These are phyloP conservation scores for Rhinoraja longicauda DNA, from an alignment of 2,797 vertebrate genomes.

Conservation along the genomic window DNA sequence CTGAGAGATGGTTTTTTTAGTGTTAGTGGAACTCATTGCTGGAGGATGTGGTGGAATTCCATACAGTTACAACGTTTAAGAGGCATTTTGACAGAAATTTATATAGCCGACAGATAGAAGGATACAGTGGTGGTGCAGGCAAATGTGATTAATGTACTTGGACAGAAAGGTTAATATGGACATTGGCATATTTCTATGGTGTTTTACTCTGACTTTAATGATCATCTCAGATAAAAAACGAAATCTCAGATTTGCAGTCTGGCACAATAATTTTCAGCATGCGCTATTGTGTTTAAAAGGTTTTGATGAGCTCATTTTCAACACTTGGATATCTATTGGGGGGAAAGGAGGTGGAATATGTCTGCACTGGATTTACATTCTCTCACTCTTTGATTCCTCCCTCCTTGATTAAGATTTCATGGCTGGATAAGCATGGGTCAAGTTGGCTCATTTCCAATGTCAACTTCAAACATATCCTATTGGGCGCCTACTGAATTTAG, in stretches of 20 bases:
- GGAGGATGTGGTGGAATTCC: too few species aligned
- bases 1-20: too few species aligned
- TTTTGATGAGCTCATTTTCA: not conserved
- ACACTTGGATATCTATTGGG: not conserved
- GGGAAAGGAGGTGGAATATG: too few species aligned
- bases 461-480: not conserved
- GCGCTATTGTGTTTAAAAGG: not conserved
- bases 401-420: not conserved
- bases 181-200: too few species aligned
- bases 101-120: too few species aligned
- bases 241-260: not conserved
- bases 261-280: not conserved
- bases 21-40: too few species aligned
- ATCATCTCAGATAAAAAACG: not conserved
- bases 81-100: too few species aligned
- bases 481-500: not conserved
- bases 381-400: not conserved
- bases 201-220: not conserved
- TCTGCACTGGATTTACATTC: not conserved
- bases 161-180: too few species aligned
- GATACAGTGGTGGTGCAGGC: too few species aligned
- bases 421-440: too few species aligned
- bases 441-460: not conserved
- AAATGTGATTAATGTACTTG: too few species aligned
- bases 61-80: too few species aligned